A percentile compares a stretch with the other conserved stretches of the same genome.
Evolutionary conservation across 2,888 invertebrate genomes (phyloP).

Genomic region (Cephus sareptanus): DNA sequence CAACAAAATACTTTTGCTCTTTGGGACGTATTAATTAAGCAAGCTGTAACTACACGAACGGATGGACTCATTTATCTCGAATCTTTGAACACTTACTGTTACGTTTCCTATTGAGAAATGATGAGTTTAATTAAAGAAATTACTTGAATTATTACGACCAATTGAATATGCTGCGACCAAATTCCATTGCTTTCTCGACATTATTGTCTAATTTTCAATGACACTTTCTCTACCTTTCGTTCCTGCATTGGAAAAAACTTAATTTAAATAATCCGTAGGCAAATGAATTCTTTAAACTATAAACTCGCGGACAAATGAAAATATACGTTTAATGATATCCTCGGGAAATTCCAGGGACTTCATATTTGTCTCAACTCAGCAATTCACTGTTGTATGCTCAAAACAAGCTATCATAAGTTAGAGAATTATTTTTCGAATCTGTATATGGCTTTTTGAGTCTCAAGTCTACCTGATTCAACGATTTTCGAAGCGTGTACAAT

Average conservation of each 20-base stretch:
- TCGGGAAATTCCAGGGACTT: neutral
- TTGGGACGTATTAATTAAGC: neutral
- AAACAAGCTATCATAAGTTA: neutral
- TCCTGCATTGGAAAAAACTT: neutral
- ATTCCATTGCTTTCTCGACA: neutral
- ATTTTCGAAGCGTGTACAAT: neutral
- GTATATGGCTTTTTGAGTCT: neutral
- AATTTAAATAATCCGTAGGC: neutral
- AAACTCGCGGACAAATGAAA: neutral
- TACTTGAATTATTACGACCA: neutral
- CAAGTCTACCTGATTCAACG: neutral
- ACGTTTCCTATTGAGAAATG: neutral
- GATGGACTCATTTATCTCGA: neutral
- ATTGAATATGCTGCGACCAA: neutral
- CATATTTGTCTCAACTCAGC: neutral
- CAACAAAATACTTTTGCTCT: neutral
- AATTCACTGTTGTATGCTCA: neutral
- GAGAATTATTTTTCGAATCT: neutral
- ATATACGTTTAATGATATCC: neutral
- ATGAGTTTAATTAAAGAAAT: neutral
- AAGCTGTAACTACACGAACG: neutral
- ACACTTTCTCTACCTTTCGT: neutral
- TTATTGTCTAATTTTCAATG: neutral
- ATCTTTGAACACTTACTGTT: neutral
- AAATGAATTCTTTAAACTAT: neutral